Evolutionary conservation across 2,113 vertebrate genomes (phyloP).

Genomic region (Periophthalmus modestus): DNA sequence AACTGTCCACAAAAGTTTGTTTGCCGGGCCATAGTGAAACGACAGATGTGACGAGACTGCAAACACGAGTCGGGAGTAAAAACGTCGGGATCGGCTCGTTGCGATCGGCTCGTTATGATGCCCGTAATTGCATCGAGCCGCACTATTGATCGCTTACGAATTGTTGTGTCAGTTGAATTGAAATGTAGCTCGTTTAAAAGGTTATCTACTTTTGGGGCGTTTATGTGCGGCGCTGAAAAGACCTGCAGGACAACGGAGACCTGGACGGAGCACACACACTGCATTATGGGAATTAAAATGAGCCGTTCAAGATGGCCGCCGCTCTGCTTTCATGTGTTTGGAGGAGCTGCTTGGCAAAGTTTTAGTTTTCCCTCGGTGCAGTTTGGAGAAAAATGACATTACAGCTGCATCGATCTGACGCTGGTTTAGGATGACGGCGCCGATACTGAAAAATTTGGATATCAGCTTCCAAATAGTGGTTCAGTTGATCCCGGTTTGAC

Average conservation of each 20-base stretch:
- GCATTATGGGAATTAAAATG: not conserved
- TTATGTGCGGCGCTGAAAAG: not conserved
- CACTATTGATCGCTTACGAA: not conserved
- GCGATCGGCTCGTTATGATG: slow-evolving; percentile 8
- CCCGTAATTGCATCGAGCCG: not conserved
- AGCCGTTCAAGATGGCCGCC: not conserved
- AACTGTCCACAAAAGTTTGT: slow-evolving; percentile 10
- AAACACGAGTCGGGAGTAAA: not conserved
- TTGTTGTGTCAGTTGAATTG: not conserved
- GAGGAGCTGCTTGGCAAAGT: not conserved
- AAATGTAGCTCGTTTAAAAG: not conserved
- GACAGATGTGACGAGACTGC: not conserved
- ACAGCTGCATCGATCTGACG: too few species aligned
- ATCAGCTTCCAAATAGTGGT: too few species aligned
- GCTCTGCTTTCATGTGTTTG: not conserved
- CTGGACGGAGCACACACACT: not conserved
- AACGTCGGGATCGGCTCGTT: not conserved
- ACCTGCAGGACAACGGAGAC: not conserved
- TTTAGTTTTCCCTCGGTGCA: not conserved
- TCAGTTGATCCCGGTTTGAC: too few species aligned
- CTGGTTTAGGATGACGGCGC: too few species aligned
- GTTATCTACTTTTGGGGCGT: not conserved
- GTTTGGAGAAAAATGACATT: not conserved
- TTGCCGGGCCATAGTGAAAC: not conserved
- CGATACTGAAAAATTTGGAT: too few species aligned